A percentile compares a stretch with the other conserved stretches of the same genome.
Evolutionary conservation across 2,113 vertebrate species (phyloP).

Genomic region (Triplophysa dalaica): DNA sequence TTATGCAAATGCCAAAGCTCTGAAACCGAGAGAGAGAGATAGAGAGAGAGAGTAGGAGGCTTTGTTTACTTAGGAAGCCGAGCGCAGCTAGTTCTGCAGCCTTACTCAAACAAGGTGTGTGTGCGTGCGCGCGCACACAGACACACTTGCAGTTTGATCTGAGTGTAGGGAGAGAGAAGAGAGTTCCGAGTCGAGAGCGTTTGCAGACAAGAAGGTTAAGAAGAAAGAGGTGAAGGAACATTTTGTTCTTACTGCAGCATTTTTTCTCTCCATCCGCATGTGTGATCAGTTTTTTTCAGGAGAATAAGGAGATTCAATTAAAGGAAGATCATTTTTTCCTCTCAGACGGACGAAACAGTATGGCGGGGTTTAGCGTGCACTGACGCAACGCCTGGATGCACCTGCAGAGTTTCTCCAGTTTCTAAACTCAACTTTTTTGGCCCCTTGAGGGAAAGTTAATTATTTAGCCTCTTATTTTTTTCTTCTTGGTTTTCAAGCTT

Average conservation of each 20-base stretch:
- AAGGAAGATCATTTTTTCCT: not conserved
- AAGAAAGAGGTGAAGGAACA: conserved; percentile 54
- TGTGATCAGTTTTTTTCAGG: conserved; percentile 43
- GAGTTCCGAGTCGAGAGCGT: conserved; percentile 43
- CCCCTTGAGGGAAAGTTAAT: not conserved
- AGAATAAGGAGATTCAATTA: conserved; percentile 55
- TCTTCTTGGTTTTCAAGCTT: not conserved
- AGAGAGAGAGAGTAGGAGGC: conserved; percentile 64
- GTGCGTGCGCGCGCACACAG: conserved; percentile 10
- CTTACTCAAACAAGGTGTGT: conserved; percentile 59
- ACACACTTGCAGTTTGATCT: conserved; percentile 33
- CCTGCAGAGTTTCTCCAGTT: conserved; percentile 28
- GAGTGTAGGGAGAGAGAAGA: conserved; percentile 41
- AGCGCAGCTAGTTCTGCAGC: conserved; percentile 62
- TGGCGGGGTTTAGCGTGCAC: conserved; percentile 5
- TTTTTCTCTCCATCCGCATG: conserved; percentile 20
- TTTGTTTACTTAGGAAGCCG: conserved; percentile 75
- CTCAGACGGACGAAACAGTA: conserved; percentile 16
- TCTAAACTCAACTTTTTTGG: not conserved
- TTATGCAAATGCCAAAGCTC: conserved; percentile 75
- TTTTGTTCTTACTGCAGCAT: conserved; percentile 57
- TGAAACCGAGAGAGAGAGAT: conserved; percentile 54
- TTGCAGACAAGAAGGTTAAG: conserved; percentile 53
- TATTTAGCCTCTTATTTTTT: not conserved
- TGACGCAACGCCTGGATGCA: conserved; percentile 10